Conservation (phyloP, 2,888 invertebrate species). For the Carpatolechia fugitivella region DNA sequence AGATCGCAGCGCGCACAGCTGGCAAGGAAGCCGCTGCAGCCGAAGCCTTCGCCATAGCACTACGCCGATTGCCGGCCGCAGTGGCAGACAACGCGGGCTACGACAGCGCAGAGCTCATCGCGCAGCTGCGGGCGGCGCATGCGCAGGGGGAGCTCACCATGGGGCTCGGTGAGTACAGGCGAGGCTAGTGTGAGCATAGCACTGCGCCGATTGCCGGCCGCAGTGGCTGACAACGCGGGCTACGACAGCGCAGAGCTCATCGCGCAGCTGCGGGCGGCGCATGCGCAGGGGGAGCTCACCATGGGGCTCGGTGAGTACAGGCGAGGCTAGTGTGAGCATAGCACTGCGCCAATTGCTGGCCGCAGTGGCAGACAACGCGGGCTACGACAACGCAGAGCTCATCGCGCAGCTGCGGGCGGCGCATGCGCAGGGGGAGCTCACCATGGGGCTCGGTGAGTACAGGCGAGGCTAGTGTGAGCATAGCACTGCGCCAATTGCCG, state of each 20-base stretch:
- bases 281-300: conserved; percentile 88
- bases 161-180: conserved; percentile 90
- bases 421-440: conserved; percentile 89
- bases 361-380: conserved; percentile 90
- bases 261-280: conserved; percentile 93
- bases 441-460: conserved; percentile 87
- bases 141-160: conserved; percentile 86
- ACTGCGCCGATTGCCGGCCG: conserved; percentile 89
- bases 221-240: conserved; percentile 99
- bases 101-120: conserved; percentile 96
- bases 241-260: conserved; percentile 97
- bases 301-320: conserved; percentile 88
- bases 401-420: conserved; percentile 94
- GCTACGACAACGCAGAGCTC: conserved; percentile 97
- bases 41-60: conserved; percentile 94
- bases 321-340: no score
- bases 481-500: conserved; percentile 85
- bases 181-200: no score
- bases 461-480: no score
- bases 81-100: conserved; percentile 99
- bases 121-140: conserved; percentile 95
- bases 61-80: conserved; percentile 93
- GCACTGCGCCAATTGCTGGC: conserved; percentile 85
- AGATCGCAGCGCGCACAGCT: conserved; percentile 90
- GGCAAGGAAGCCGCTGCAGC: conserved; percentile 99